Evolutionary conservation across 2,113 vertebrate genomes (phyloP).

Genomic region (Etia nguti): DNA sequence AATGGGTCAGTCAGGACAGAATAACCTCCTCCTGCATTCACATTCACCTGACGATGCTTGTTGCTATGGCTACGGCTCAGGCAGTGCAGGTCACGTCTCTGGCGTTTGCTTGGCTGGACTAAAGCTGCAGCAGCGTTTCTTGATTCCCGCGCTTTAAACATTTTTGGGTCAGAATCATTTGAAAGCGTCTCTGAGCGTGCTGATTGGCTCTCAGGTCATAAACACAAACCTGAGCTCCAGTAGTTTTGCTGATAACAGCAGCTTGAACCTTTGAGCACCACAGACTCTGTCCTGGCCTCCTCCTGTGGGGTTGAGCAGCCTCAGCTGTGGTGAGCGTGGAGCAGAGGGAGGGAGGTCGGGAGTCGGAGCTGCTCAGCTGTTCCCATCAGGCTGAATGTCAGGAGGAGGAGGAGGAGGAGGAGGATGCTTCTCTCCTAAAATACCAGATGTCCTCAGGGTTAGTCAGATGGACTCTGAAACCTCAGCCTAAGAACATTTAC

Average conservation of each 20-base stretch:
- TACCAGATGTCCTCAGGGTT: constrained; percentile 25
- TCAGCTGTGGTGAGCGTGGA: background rate
- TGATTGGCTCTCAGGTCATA: background rate
- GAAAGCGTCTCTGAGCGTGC: background rate
- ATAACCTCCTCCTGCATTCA: background rate
- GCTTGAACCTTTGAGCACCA: background rate
- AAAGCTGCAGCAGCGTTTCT: background rate
- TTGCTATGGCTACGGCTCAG: constrained; percentile 24
- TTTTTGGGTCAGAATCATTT: background rate
- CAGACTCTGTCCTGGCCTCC: background rate
- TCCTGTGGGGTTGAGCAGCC: background rate
- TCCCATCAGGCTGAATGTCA: constrained; percentile 40
- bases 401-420: constrained; percentile 17
- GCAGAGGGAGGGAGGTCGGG: background rate
- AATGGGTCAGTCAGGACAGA: background rate
- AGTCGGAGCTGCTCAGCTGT: constrained; percentile 11
- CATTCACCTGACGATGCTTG: constrained; percentile 13
- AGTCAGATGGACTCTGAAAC: background rate
- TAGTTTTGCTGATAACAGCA: background rate
- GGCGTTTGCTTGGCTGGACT: background rate
- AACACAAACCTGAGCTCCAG: background rate
- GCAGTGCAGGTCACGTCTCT: background rate
- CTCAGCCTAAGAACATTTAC: background rate
- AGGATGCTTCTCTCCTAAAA: background rate
- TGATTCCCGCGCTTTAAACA: background rate